These are phyloP conservation scores for Labroides dimidiatus DNA, from an alignment of 2,797 vertebrate genomes.

Conservation along the genomic window DNA sequence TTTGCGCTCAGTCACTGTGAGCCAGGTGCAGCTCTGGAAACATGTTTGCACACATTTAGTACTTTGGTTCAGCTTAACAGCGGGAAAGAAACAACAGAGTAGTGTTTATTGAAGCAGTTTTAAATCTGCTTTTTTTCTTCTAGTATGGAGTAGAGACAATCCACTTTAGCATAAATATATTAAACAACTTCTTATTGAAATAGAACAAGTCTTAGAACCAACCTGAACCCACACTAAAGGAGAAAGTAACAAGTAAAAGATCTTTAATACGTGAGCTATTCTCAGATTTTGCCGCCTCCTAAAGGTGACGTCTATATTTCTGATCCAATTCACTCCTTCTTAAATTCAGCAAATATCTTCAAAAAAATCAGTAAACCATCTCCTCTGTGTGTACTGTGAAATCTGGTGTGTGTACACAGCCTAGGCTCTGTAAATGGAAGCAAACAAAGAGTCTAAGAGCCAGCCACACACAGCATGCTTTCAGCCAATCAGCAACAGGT, in stretches of 20 bases:
- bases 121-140: too few relatives aligned
- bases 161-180: too few relatives aligned
- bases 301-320: background rate
- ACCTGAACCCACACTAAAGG: too few relatives aligned
- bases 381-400: background rate
- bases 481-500: background rate
- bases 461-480: background rate
- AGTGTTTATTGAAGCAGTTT: too few relatives aligned
- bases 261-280: too few relatives aligned
- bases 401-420: background rate
- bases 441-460: background rate
- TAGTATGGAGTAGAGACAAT: too few relatives aligned
- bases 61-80: background rate
- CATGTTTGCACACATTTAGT: background rate
- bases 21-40: background rate
- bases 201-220: too few relatives aligned
- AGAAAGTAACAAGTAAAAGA: too few relatives aligned
- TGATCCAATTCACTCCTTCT: background rate
- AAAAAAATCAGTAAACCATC: background rate
- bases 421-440: background rate
- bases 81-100: background rate
- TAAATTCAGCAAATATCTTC: background rate
- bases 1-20: conserved; percentile 3
- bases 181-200: too few relatives aligned
- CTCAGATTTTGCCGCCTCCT: too few relatives aligned